Evolutionary conservation across 1,140 invertebrate species (phyloP), one percentile per base, ranked within the genome.

Genomic region (Papilio dardanus): DNA sequence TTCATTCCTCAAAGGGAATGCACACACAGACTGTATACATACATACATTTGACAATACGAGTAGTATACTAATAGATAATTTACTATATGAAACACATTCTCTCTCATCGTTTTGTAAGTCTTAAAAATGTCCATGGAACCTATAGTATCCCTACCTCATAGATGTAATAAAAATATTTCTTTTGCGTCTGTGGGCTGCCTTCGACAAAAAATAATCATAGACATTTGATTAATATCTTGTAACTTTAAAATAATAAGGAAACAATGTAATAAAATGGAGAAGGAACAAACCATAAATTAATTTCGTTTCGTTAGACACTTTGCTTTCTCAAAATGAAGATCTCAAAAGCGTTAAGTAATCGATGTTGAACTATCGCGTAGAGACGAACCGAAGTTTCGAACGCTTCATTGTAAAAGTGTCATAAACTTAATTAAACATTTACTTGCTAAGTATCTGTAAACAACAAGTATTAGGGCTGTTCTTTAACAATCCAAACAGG

Each of bases 1-100:
- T 69, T 40, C 37, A 68, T 35, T 68, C 12, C 67, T 37, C 67
- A 69, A 69, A 69, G 67, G 19, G 67, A 42, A 69, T 40, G 31
- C 67, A 69, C 31, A 40, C 24, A 37, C 67, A 24, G 19, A 69
- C n/a, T 24, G 8, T 37, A 37, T 19, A 40, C 66, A 37, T 68
- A 68, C 35, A 24, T 68, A 58, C 21, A 37, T 68, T 40, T 68
- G 66, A 68, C 54, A 50, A n/a, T n/a, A 68, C 16, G 19, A 68
- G 40, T 68, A 68, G 35, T 19, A n/a, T n/a, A 68, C 16, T 37
- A 68, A 68, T 68, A 68, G 35, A 68, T 40, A 40, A 68, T 37
- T 21, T 68, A 21, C 8, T 37, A 28, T 19, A 16, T 67, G 16
- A 19, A 24, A 8, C 33, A 40, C 40, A 33, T 31, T 8, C 28